Evolutionary conservation across 2,797 vertebrate genomes (phyloP).

Genomic region (Uromys caudimaculatus): DNA sequence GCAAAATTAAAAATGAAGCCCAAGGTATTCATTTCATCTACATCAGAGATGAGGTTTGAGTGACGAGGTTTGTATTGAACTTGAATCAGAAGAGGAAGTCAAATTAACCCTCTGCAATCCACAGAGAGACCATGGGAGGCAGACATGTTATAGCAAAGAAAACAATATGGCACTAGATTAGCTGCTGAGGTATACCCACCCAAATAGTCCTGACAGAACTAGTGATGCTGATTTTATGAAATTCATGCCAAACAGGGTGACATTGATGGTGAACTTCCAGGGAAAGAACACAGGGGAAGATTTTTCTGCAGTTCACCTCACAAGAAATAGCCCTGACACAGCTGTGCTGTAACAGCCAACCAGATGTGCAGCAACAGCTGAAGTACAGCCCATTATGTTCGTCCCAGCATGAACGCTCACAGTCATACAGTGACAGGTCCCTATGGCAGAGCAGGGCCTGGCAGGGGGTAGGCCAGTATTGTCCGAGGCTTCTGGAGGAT

Average conservation of each 20-base stretch:
- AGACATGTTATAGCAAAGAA: constrained; percentile 96
- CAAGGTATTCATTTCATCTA: constrained; percentile 95
- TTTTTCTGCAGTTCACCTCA: constrained; percentile 92
- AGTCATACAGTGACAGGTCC: no score
- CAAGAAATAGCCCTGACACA: constrained; percentile 93
- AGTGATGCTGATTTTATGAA: constrained; percentile 79
- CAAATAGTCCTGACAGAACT: constrained; percentile 94
- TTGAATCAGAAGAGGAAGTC: constrained; percentile 95
- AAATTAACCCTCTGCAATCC: not conserved
- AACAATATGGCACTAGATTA: constrained; percentile 99
- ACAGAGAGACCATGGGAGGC: constrained; percentile 93
- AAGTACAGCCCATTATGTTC: not conserved
- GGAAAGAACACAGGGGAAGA: no score
- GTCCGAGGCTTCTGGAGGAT: not conserved
- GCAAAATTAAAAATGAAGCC: constrained; percentile 93
- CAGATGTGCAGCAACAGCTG: constrained; percentile 87
- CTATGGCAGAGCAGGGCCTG: not conserved
- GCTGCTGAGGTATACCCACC: constrained; percentile 95
- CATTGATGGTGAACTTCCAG: not conserved
- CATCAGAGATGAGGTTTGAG: constrained; percentile 96
- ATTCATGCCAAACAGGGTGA: no score
- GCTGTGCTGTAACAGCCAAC: not conserved
- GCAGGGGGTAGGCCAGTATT: not conserved
- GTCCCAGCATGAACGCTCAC: not conserved
- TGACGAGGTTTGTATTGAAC: constrained; percentile 94